phyloP scores from a whole-genome alignment of 2,888 invertebrate genomes.

The Drosophila setosimentum region DNA sequence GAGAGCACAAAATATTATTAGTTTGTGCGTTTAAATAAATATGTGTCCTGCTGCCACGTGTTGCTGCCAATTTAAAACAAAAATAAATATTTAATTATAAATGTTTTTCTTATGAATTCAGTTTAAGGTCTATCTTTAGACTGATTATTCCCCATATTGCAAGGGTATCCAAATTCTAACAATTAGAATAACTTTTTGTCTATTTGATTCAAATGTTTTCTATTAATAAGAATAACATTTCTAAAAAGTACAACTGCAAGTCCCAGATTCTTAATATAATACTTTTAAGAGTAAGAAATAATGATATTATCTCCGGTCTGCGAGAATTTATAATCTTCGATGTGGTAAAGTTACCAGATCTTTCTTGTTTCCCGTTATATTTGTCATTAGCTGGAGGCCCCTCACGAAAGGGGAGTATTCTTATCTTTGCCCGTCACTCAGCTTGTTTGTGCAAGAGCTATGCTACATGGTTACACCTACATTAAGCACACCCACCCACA shows the following conservation, averaged over 20 bases:
- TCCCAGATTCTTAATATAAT: background rate
- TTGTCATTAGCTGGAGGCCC: background rate
- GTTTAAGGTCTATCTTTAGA: too few relatives aligned
- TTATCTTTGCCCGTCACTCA: slow-evolving; percentile 21
- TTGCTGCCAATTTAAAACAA: too few relatives aligned
- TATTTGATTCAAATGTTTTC: background rate
- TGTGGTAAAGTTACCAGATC: background rate
- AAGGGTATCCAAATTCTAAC: too few relatives aligned
- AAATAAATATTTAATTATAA: too few relatives aligned
- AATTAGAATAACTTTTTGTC: too few relatives aligned
- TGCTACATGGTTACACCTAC: slow-evolving; percentile 8
- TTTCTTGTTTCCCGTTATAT: background rate
- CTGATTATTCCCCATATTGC: too few relatives aligned
- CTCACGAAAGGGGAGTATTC: slow-evolving; percentile 6
- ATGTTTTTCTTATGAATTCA: too few relatives aligned
- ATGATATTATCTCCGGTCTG: background rate
- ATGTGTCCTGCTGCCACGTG: too few relatives aligned
- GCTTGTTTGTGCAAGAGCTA: slow-evolving; percentile 5
- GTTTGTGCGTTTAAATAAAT: background rate
- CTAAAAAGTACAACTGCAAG: background rate
- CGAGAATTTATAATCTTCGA: background rate
- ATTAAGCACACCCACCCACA: slow-evolving; percentile 7
- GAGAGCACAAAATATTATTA: too few relatives aligned
- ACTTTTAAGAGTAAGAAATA: background rate
- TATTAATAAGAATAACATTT: background rate